Percentiles rank a stretch among this genome's conserved stretches.
These are phyloP conservation scores for Microcebus griseorufus DNA, from an alignment of 2,113 vertebrate genomes.

Conservation along the genomic window DNA sequence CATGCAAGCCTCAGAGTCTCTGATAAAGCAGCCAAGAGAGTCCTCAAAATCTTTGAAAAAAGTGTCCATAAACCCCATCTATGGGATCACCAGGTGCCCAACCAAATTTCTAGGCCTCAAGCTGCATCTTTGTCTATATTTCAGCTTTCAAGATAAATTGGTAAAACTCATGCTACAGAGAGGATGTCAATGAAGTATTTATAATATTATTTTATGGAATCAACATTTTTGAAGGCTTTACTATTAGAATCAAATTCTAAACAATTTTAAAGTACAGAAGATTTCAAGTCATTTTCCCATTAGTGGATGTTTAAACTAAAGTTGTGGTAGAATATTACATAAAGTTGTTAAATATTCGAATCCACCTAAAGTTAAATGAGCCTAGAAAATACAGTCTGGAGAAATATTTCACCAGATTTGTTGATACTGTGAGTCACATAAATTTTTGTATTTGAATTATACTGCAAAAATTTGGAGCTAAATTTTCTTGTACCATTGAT, in stretches of 20 bases:
- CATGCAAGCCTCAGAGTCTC: background rate
- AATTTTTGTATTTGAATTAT: slow-evolving; percentile 26
- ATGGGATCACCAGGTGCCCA: fast-evolving
- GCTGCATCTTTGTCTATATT: background rate
- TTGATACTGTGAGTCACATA: background rate
- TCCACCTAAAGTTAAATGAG: background rate
- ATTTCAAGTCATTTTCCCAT: background rate
- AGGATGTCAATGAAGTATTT: background rate
- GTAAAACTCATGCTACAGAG: background rate
- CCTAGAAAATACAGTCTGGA: background rate
- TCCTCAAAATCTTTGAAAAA: background rate
- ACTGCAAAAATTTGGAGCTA: background rate
- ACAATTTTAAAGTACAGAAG: background rate
- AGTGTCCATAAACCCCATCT: background rate
- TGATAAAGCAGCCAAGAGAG: background rate
- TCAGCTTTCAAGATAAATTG: background rate
- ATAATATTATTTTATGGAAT: background rate
- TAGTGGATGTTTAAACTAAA: background rate
- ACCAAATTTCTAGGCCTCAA: background rate
- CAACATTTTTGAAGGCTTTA: background rate
- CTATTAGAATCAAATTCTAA: background rate
- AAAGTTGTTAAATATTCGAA: background rate
- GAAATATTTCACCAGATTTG: background rate
- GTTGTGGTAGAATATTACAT: background rate
- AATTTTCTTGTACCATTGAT: background rate